A percentile compares a stretch with the other conserved stretches of the same genome.
Evolutionary conservation across 2,888 invertebrate genomes (phyloP).

Genomic region (Polietes domitor): DNA sequence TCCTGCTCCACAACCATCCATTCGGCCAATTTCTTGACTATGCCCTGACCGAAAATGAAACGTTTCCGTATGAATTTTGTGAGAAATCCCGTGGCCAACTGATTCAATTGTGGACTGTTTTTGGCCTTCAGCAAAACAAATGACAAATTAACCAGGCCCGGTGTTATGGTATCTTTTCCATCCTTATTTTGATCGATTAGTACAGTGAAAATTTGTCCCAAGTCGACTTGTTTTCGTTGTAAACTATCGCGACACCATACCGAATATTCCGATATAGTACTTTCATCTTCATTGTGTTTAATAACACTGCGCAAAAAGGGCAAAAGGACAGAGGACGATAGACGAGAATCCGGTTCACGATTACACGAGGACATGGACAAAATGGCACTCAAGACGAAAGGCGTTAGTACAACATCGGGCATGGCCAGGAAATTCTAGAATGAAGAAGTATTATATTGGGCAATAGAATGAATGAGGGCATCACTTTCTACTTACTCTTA

Average conservation of each 20-base stretch:
- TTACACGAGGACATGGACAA: slow-evolving; percentile 80
- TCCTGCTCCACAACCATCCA: slow-evolving; percentile 83
- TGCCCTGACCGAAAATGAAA: slow-evolving; percentile 82
- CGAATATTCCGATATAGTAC: slow-evolving; percentile 78
- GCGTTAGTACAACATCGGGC: slow-evolving; percentile 84
- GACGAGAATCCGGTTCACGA: slow-evolving; percentile 78
- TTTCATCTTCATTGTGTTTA: slow-evolving; percentile 81
- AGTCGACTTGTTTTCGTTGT: slow-evolving; percentile 74
- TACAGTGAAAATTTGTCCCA: slow-evolving; percentile 77
- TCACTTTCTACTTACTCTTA: slow-evolving; percentile 71
- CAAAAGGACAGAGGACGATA: slow-evolving; percentile 75
- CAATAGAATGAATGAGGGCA: too few relatives aligned
- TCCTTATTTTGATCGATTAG: slow-evolving; percentile 80
- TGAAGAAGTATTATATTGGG: too few relatives aligned
- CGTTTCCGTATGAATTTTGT: slow-evolving; percentile 84
- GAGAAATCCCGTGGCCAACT: slow-evolving; percentile 83
- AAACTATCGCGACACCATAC: slow-evolving; percentile 83
- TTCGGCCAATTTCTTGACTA: slow-evolving; percentile 83
- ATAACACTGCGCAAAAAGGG: slow-evolving; percentile 78
- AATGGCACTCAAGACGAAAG: slow-evolving; percentile 84
- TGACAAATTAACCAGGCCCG: slow-evolving; percentile 82
- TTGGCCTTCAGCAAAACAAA: slow-evolving; percentile 81
- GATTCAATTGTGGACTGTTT: slow-evolving; percentile 76
- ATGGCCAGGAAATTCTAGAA: slow-evolving; percentile 82
- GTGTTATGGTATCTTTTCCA: slow-evolving; percentile 80